These are phyloP conservation scores for Meriones psammophilus DNA, from an alignment of 2,797 vertebrate species.

Conservation along the genomic window DNA sequence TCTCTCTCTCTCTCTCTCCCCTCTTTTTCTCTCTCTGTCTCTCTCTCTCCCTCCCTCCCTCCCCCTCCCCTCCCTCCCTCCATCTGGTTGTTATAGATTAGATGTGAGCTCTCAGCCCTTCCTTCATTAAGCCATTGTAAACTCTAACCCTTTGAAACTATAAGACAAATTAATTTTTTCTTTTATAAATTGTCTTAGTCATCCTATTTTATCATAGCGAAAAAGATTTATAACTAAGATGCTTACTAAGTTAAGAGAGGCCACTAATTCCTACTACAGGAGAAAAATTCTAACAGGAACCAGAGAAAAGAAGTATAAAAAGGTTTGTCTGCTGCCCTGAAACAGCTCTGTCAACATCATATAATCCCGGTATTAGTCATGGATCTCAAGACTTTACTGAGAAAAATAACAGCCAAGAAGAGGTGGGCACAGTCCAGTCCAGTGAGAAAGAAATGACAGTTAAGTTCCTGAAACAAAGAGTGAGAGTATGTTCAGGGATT, in stretches of 20 bases:
- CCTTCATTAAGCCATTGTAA: background rate
- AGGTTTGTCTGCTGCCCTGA: background rate
- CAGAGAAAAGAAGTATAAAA: background rate
- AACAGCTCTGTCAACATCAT: background rate
- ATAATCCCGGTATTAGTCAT: background rate
- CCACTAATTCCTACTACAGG: background rate
- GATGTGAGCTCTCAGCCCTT: background rate
- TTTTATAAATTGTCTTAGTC: background rate
- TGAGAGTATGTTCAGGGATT: background rate
- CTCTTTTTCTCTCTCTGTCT: background rate
- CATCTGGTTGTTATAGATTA: background rate
- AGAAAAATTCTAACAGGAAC: background rate
- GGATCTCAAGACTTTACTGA: background rate
- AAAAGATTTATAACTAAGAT: background rate
- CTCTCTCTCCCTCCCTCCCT: background rate
- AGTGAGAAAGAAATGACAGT: background rate
- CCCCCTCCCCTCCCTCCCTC: background rate
- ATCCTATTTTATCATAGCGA: background rate
- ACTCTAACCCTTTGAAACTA: background rate
- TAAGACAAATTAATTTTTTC: background rate
- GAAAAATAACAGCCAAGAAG: background rate
- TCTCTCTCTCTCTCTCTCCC: background rate
- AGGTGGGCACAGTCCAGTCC: background rate
- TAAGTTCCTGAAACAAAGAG: constrained; percentile 26
- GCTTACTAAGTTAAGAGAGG: background rate